These are phyloP conservation scores for Stegana nigrithorax DNA, from an alignment of 2,888 invertebrate genomes.

Conservation along the genomic window DNA sequence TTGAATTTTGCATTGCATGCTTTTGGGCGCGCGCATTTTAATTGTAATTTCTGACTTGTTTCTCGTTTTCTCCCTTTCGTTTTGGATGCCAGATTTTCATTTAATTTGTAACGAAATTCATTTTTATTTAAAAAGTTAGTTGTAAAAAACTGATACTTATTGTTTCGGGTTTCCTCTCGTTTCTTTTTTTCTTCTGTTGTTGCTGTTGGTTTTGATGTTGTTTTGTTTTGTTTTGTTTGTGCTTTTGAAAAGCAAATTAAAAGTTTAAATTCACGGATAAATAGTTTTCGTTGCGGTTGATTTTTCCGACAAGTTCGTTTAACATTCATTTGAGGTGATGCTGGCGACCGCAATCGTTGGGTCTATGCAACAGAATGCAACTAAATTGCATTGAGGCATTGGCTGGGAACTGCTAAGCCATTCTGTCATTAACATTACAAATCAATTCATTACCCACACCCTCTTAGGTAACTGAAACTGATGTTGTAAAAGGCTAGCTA, in stretches of 20 bases:
- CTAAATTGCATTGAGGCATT: too few relatives aligned
- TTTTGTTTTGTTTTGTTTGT: too few relatives aligned
- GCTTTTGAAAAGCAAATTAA: neutral
- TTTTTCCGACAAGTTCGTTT: neutral
- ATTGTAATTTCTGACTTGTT: neutral
- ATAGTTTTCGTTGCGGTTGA: neutral
- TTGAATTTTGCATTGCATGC: constrained; percentile 46
- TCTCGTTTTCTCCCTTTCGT: neutral
- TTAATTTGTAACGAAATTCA: constrained; percentile 57
- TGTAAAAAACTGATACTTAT: constrained; percentile 20
- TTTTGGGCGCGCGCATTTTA: constrained; percentile 41
- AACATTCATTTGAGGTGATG: too few relatives aligned
- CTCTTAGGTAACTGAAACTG: too few relatives aligned
- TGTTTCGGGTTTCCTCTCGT: constrained; percentile 33
- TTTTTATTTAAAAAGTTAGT: constrained; percentile 29
- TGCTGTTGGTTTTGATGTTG: constrained; percentile 7
- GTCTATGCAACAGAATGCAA: too few relatives aligned
- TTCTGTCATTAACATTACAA: too few relatives aligned
- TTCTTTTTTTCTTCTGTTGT: constrained; percentile 1
- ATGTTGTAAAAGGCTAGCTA: too few relatives aligned
- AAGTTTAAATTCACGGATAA: neutral
- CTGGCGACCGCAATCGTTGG: too few relatives aligned
- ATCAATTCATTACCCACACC: too few relatives aligned
- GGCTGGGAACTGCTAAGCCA: too few relatives aligned
- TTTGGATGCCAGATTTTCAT: too few relatives aligned